These are phyloP conservation scores for Liposcelis brunnea DNA, from an alignment of 2,888 invertebrate species.

Conservation along the genomic window DNA sequence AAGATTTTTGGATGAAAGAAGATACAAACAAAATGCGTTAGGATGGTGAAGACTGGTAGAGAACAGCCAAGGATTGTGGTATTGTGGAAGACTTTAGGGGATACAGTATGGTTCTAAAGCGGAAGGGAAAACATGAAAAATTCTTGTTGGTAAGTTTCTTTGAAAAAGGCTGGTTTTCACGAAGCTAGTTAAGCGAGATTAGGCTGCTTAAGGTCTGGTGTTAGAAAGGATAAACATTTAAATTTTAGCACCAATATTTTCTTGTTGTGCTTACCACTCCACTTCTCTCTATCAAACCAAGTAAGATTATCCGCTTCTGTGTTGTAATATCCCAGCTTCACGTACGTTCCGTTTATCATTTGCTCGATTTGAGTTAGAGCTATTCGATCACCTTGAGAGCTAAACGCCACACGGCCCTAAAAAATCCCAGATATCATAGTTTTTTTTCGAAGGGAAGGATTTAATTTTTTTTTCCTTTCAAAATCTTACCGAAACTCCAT, in stretches of 20 bases:
- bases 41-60: too few species aligned
- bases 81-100: too few species aligned
- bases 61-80: too few species aligned
- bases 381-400: conserved; percentile 95
- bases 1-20: conserved; percentile 3
- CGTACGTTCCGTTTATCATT: conserved; percentile 84
- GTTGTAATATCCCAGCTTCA: conserved; percentile 89
- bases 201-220: too few species aligned
- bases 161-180: too few species aligned
- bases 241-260: background rate
- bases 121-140: too few species aligned
- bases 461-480: background rate
- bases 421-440: conserved; percentile 18
- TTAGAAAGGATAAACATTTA: background rate
- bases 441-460: conserved; percentile 3
- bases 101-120: too few species aligned
- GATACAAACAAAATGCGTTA: conserved; percentile 2
- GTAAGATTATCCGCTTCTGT: conserved; percentile 88
- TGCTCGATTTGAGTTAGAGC: conserved; percentile 98
- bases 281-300: conserved; percentile 79
- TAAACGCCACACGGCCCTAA: conserved; percentile 94
- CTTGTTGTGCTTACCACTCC: conserved; percentile 57
- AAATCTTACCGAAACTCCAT: conserved; percentile 85
- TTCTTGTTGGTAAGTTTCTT: too few species aligned
- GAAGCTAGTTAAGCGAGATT: too few species aligned